Conservation (phyloP, 2,113 vertebrate species). For the Gorsachius goisagi region DNA sequence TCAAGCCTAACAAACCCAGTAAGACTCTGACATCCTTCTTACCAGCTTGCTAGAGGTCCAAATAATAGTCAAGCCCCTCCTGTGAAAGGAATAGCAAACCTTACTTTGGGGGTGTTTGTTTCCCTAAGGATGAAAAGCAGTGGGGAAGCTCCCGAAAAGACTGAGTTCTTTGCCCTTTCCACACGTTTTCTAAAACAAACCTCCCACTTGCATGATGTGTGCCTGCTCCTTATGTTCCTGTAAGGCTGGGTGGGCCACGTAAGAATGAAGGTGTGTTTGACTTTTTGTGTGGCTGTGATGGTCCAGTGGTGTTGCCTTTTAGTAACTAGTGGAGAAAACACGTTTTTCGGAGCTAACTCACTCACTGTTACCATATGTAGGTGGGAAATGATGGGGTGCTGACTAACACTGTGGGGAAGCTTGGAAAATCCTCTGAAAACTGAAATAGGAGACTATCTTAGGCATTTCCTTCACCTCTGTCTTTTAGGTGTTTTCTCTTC, state of each 20-base stretch:
- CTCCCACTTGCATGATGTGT: neutral
- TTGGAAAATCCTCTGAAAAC: slow-evolving; percentile 65
- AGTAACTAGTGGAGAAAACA: slow-evolving; percentile 30
- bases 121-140: neutral
- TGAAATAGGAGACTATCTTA: slow-evolving; percentile 68
- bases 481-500: slow-evolving; percentile 11
- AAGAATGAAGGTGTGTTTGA: slow-evolving; percentile 2
- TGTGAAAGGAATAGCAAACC: neutral
- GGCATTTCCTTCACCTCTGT: slow-evolving; percentile 56
- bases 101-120: neutral
- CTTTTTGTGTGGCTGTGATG: neutral
- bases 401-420: slow-evolving; percentile 67
- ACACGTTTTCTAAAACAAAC: neutral
- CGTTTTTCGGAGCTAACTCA: slow-evolving; percentile 34
- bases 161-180: neutral
- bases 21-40: neutral
- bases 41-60: neutral
- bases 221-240: neutral
- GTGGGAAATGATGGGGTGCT: slow-evolving; percentile 68
- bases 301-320: neutral
- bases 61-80: neutral
- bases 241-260: neutral
- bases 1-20: neutral
- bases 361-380: slow-evolving; percentile 53
- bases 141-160: neutral